These are phyloP conservation scores for Strix aluco DNA, from an alignment of 2,113 vertebrate genomes.

Conservation along the genomic window DNA sequence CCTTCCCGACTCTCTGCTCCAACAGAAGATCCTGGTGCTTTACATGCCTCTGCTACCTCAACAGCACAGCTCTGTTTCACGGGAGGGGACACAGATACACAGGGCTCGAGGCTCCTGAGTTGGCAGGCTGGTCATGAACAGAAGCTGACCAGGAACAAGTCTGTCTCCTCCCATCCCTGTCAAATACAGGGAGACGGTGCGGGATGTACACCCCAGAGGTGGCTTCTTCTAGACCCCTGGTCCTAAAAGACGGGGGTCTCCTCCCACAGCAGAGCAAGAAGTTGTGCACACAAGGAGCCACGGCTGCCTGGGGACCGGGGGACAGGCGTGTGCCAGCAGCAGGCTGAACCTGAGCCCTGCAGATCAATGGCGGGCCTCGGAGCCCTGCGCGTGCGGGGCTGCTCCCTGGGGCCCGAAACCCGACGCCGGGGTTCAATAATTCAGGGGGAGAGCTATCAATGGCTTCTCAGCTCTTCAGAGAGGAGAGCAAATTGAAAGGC, in stretches of 20 bases:
- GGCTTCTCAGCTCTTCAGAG: conserved; percentile 86
- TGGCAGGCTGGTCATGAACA: neutral
- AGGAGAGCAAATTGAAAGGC: conserved; percentile 92
- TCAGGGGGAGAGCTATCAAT: conserved; percentile 83
- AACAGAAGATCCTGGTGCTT: neutral
- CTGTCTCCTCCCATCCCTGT: neutral
- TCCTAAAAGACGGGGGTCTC: neutral
- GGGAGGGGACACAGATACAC: neutral
- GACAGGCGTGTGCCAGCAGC: neutral
- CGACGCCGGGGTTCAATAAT: conserved; percentile 79
- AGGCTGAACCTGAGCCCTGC: conserved; percentile 77
- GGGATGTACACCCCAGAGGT: neutral
- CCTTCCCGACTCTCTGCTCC: neutral
- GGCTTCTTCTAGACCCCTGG: neutral
- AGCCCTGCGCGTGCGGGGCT: neutral
- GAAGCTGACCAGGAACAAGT: neutral
- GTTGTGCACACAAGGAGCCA: neutral
- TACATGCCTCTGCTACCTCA: accelerated
- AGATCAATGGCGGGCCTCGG: conserved; percentile 76
- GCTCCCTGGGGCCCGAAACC: conserved; percentile 77
- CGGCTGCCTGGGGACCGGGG: neutral
- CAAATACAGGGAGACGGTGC: accelerated
- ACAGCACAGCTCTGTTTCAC: neutral
- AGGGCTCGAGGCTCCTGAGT: neutral
- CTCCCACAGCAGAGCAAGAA: neutral